Base-by-base conservation (phyloP, 2,113 vertebrate genomes). In the Nesogale talazaci region DNA sequence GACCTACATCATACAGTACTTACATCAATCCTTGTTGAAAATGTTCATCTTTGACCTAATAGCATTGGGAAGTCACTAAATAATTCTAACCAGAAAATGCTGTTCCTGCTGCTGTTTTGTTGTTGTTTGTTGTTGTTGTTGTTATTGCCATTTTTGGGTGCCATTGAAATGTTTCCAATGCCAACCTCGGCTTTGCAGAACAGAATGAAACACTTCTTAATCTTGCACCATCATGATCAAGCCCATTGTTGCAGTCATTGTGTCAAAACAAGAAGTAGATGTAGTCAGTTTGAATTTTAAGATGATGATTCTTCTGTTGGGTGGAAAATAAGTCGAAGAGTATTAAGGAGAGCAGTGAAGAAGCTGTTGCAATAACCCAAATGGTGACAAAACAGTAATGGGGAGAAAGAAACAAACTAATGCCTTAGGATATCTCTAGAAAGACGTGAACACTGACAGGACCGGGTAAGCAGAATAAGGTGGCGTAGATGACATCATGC, bases 1-100 rank as follows among this genome's bases (percentile, higher is more conserved):
- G 25, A 0, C 36, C 22, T 1, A 19, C 40, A 14, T 12, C 10
- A 34, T 0, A 0, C 20, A 56, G 0, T 75, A 8, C 27, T 63
- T 59, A 25, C 22, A 20, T 8, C 4, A 25, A 29, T 40, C n/a
- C 42, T 67, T 72, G 17, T 10, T 52, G 76, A 31, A 78, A 87
- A 42, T 12, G 17, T 77, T 72, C 22, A 15, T 78, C 81, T 78
- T 91, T 36, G 42, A 19, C 40, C 36, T 81, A 31, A 86, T 75
- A 67, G n/a, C 25, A 36, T 4, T 19, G 6, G 34, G 25, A 87
- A 86, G 38, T 25, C 46, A 16, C 25, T 75, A 23, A 81, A 84
- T 79, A 80, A 56, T 75, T 83, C 31, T 92, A 38, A 86, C 22
- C 40, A 36, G 42, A 46, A 46, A 46, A 46, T 46, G 42, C 10